Conservation (phyloP, 2,797 vertebrate species). For the Emys orbicularis region DNA sequence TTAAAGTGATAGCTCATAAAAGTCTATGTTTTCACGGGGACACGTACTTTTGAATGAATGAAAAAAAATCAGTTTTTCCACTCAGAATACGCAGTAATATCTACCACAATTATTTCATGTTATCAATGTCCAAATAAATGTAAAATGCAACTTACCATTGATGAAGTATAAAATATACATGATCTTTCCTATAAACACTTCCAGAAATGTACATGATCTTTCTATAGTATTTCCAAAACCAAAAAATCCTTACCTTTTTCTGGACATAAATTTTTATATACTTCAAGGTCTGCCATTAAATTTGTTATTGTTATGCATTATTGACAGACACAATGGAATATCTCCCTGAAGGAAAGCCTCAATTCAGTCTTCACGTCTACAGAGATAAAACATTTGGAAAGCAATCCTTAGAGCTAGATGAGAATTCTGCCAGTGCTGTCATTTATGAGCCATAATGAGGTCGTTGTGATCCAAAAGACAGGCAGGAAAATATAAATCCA, state of each 20-base stretch:
- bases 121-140: background rate
- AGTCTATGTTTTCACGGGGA: background rate
- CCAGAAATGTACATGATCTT: background rate
- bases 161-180: background rate
- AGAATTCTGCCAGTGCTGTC: slow-evolving; percentile 45
- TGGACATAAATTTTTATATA: slow-evolving; percentile 94
- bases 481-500: slow-evolving; percentile 51
- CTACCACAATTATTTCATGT: background rate
- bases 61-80: background rate
- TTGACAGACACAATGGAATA: slow-evolving; percentile 70
- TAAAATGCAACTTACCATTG: background rate
- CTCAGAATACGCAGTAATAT: background rate
- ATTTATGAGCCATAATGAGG: background rate
- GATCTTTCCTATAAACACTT: slow-evolving; percentile 20
- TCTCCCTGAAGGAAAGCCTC: slow-evolving; percentile 70
- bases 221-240: slow-evolving; percentile 9
- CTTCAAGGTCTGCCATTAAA: slow-evolving; percentile 98
- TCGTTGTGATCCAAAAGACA: slow-evolving; percentile 31
- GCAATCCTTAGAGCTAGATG: slow-evolving; percentile 51
- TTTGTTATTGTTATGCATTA: slow-evolving; percentile 78
- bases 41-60: background rate
- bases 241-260: slow-evolving; percentile 91
- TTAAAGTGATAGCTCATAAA: background rate
- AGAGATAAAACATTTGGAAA: slow-evolving; percentile 41
- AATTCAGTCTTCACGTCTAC: slow-evolving; percentile 60